phyloP scores from a whole-genome alignment of 1,140 invertebrate species.

The Pseudomyrmex dendroicus region DNA sequence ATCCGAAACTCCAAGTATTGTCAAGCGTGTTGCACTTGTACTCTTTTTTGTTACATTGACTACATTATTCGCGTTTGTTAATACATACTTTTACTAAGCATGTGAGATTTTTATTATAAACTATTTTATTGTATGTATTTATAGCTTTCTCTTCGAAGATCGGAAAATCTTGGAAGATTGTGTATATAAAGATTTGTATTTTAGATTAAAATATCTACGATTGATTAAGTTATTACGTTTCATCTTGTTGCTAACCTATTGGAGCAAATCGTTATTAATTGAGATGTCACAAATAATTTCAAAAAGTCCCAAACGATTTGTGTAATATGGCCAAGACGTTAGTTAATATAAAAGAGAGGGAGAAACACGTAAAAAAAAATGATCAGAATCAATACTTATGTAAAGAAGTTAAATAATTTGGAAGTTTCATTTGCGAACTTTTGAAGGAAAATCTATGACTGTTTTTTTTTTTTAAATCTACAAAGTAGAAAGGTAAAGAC shows the following conservation, averaged over 20 bases:
- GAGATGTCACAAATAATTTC: background rate
- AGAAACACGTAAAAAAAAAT: background rate
- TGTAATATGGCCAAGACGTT: background rate
- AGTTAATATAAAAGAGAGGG: background rate
- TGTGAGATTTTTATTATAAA: background rate
- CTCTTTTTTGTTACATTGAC: background rate
- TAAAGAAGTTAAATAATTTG: too few relatives aligned
- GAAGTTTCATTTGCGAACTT: too few relatives aligned
- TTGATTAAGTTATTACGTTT: background rate
- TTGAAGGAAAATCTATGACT: background rate
- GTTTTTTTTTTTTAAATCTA: background rate
- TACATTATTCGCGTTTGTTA: background rate
- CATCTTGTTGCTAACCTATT: conserved; percentile 25
- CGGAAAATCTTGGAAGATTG: background rate
- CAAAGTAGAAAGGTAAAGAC: background rate
- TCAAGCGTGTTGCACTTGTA: background rate
- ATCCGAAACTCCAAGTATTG: conserved; percentile 4
- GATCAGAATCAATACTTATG: too few relatives aligned
- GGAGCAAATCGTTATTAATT: background rate
- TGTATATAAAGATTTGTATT: conserved; percentile 1
- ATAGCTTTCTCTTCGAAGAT: too few relatives aligned
- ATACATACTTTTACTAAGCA: background rate
- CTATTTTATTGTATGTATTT: background rate
- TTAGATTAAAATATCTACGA: conserved; percentile 24
- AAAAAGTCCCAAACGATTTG: conserved; percentile 4